Evolutionary conservation across 2,797 vertebrate genomes (phyloP).

Genomic region (Diceros bicornis): DNA sequence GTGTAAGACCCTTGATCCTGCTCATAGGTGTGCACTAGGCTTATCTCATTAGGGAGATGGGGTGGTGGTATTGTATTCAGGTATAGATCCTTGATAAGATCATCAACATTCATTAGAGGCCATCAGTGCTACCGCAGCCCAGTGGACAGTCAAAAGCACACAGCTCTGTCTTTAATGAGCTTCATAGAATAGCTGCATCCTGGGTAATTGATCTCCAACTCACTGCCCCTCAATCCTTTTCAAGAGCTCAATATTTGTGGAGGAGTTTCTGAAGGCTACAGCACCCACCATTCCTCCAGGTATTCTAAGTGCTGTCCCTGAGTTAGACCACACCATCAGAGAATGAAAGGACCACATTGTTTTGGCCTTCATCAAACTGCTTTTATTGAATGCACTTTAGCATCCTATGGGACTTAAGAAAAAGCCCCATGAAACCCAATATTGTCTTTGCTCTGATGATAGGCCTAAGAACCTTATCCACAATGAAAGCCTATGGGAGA

Average conservation of each 20-base stretch:
- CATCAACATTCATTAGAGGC: neutral
- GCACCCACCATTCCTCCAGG: neutral
- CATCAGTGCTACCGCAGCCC: neutral
- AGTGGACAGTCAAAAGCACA: neutral
- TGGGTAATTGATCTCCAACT: slow-evolving; percentile 12
- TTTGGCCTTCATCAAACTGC: neutral
- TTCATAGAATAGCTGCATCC: neutral
- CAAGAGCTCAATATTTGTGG: neutral
- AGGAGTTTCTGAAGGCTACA: neutral
- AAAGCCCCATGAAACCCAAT: neutral
- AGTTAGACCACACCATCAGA: neutral
- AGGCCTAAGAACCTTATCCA: neutral
- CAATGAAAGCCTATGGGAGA: neutral
- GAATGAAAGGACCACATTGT: neutral
- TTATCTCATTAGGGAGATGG: neutral
- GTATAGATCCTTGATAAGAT: neutral
- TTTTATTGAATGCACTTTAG: slow-evolving; percentile 47
- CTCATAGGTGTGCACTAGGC: neutral
- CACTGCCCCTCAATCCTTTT: neutral
- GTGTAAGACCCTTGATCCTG: neutral
- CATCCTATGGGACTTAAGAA: neutral
- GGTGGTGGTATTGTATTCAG: neutral
- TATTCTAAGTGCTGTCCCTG: neutral
- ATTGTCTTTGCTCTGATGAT: neutral
- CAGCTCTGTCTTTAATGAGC: slow-evolving; percentile 18